Base-by-base conservation (phyloP, 2,113 vertebrate species). In the Chaetops frenatus region DNA sequence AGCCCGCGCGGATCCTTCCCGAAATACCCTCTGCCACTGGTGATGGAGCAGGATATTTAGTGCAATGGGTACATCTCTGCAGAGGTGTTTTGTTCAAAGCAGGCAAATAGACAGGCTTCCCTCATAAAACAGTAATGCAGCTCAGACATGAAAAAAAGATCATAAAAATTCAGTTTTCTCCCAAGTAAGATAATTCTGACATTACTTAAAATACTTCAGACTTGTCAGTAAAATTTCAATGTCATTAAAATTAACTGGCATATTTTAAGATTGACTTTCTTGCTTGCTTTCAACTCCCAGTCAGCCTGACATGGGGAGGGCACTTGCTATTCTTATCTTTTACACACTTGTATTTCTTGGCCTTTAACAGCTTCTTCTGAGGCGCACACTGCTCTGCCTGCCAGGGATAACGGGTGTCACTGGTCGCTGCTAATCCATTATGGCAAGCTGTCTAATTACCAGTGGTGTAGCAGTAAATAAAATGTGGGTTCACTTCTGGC, bases 191-290 rank as follows among this genome's bases (percentile, higher is more conserved):
- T 90, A 84, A 94, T 94, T 93, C 88, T 96, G 95, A 78, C 80
- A 42, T 81, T 93, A 84, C 95, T 94, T 96, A 97, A 96, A 96
- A 97, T 96, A 96, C 94, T 94, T 95, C 95, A 97, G 95, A 94
- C 95, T 91, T 95, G 95, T 96, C 96, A 96, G 90, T 84, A 83
- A 96, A 90, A 95, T 81, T 87, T 96, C 92, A 95, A 21, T 86
- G 92, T 90, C 95, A 91, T 86, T 95, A 93, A 94, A 96, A 94
- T 94, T 96, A 96, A 96, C 95, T 96, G 96, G 86, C 95, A 93
- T 96, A 96, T 97, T 96, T 96, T 86, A 96, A 95, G 82, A 97
- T 92, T 95, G 93, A 78, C 88, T 97, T 93, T 1, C 92, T 88
- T 96, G 95, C 93, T 96, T 86, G 64, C 94, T 96, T 97, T 96